A percentile compares a stretch with the other conserved stretches of the same genome.
These are phyloP conservation scores for Drosophila rhopaloa DNA, from an alignment of 1,140 invertebrate genomes.

Conservation along the genomic window DNA sequence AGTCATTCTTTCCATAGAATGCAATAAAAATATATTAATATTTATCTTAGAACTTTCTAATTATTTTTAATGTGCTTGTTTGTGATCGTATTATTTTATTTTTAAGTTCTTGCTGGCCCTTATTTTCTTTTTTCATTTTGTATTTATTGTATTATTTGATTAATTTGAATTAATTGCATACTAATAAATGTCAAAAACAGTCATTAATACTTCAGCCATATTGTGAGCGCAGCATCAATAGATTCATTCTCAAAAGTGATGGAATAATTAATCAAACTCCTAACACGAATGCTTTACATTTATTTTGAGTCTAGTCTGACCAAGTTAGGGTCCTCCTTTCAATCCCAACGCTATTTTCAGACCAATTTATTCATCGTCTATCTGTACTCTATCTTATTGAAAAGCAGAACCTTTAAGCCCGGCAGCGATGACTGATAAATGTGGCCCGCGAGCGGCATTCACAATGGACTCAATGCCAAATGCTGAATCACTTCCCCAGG, in stretches of 20 bases:
- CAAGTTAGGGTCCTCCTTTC: not conserved
- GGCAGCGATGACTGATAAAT: constrained; percentile 63
- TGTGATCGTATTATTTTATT: too few relatives aligned
- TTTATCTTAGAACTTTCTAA: too few relatives aligned
- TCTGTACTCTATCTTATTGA: constrained; percentile 54
- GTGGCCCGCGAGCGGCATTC: constrained; percentile 28
- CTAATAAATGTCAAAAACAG: too few relatives aligned
- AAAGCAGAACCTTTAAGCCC: constrained; percentile 34
- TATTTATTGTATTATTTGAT: too few relatives aligned
- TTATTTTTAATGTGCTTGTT: too few relatives aligned
- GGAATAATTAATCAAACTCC: constrained; percentile 22
- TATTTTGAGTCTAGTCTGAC: constrained; percentile 5
- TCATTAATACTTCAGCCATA: too few relatives aligned
- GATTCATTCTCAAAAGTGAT: not conserved
- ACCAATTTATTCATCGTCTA: constrained; percentile 31
- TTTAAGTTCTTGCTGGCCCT: too few relatives aligned
- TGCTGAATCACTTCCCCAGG: constrained; percentile 62
- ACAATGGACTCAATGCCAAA: constrained; percentile 65
- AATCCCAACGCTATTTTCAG: constrained; percentile 1
- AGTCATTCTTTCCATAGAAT: too few relatives aligned
- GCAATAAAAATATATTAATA: too few relatives aligned
- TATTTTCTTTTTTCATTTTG: too few relatives aligned
- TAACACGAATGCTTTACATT: not conserved
- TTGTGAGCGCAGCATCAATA: not conserved
- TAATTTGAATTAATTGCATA: too few relatives aligned